Conservation (phyloP, 2,888 invertebrate species). For the Steinernema scapterisci region DNA sequence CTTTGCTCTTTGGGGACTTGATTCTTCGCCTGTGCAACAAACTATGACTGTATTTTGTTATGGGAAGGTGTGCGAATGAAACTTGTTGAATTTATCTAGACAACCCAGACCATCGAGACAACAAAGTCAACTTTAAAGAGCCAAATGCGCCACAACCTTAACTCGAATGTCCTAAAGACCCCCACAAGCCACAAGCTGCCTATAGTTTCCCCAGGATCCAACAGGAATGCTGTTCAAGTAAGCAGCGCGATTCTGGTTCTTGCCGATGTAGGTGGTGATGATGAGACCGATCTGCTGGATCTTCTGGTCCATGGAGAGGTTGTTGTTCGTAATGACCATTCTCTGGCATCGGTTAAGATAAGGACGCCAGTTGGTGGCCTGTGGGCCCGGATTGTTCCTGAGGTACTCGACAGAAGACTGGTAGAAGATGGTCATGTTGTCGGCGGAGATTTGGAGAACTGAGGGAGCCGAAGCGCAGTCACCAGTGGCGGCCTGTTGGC, state of each 20-base stretch:
- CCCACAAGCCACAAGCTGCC: not conserved
- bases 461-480: not conserved
- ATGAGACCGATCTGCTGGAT: not conserved
- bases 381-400: not conserved
- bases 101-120: no score
- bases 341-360: not conserved
- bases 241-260: not conserved
- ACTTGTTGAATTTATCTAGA: no score
- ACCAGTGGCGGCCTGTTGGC: not conserved
- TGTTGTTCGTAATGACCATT: not conserved
- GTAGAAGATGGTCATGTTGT: conserved; percentile 9
- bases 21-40: no score
- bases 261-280: not conserved
- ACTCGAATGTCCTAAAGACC: no score
- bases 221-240: not conserved
- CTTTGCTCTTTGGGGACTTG: no score
- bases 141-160: no score
- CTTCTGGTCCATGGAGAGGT: not conserved
- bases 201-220: not conserved
- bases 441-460: not conserved
- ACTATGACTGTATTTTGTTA: no score
- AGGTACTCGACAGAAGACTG: not conserved
- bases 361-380: not conserved
- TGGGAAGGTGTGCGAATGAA: no score
- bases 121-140: no score